Evolutionary conservation across 1,140 invertebrate species (phyloP), one percentile per base, ranked within the genome.

Genomic region (Tetramorium alpestre): DNA sequence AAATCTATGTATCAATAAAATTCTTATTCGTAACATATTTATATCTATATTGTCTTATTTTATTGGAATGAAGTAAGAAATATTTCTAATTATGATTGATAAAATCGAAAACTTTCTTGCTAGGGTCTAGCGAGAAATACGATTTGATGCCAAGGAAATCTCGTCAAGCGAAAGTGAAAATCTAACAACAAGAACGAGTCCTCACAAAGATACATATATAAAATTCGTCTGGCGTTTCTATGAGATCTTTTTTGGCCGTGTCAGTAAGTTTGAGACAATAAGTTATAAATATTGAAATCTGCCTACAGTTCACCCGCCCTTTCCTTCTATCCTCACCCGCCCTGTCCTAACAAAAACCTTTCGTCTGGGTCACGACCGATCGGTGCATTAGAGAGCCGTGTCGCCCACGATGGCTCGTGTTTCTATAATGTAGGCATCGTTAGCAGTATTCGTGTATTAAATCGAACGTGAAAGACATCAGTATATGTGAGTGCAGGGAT

Each of bases 251-350:
- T 72, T 84, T 60, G 25, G 41, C n/a, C 41, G 54, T 60, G 80
- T 54, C 25, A 47, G 54, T 90, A 90, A 94, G 91, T 94, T 90
- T 87, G 90, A 94, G 90, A 95, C 93, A 94, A 94, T 94, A 94
- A 93, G 92, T 94, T 94, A 94, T 95, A 94, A 94, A 95, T 95
- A 95, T 95, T 95, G 90, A 94, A 93, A 94, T 93, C 88, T 87
- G 51, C 70, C 80, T 75, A 75, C 80, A 73, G 54, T 84, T 84
- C 41, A 85, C 90, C 88, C 87, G 88, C 88, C 77, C 88, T 75
- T 90, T 87, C 87, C 89, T 82, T 38, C 56, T 91, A 87, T 58
- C 85, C 85, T 80, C 65, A 51, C 86, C 78, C 72, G 86, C 87
- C 88, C 82, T 41, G 86, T 65, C 65, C 51, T 54, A 73, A 64